Conservation (phyloP, 2,797 vertebrate species). For the Lophius americanus region DNA sequence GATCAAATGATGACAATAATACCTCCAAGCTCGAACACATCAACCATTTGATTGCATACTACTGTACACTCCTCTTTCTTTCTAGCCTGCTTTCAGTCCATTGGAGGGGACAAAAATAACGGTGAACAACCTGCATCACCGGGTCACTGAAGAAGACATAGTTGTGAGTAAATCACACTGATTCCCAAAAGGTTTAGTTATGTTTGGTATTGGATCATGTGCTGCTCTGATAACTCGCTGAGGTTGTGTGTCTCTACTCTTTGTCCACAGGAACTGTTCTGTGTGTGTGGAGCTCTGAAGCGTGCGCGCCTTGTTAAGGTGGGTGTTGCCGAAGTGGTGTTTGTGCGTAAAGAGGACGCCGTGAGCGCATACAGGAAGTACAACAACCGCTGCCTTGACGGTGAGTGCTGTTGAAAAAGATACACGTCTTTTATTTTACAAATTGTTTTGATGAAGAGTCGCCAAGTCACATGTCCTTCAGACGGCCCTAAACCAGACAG, state of each 20-base stretch:
- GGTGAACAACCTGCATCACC: slow-evolving; percentile 94
- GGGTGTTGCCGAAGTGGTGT: slow-evolving; percentile 96
- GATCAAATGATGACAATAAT: too few relatives aligned
- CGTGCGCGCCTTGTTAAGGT: slow-evolving; percentile 92
- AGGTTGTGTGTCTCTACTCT: slow-evolving; percentile 14
- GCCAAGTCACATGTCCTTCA: background rate
- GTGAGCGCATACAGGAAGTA: slow-evolving; percentile 98
- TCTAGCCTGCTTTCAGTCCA: slow-evolving; percentile 88
- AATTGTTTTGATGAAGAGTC: slow-evolving; percentile 6
- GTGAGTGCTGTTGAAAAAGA: slow-evolving; percentile 73
- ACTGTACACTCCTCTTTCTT: background rate
- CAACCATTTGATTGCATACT: too few relatives aligned
- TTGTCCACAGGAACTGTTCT: slow-evolving; percentile 91
- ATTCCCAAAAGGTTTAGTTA: background rate
- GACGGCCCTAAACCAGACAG: background rate
- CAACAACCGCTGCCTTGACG: slow-evolving; percentile 97
- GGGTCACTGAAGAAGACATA: slow-evolving; percentile 97
- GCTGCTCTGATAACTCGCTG: slow-evolving; percentile 9
- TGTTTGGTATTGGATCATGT: background rate
- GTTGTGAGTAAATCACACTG: slow-evolving; percentile 85
- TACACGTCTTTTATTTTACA: slow-evolving; percentile 13
- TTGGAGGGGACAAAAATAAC: slow-evolving; percentile 99
- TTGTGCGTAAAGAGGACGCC: slow-evolving; percentile 97
- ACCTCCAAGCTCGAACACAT: too few relatives aligned
- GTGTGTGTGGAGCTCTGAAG: slow-evolving; percentile 96